These are phyloP conservation scores for Nomada goodeniana DNA, from an alignment of 2,888 invertebrate species.

Conservation along the genomic window DNA sequence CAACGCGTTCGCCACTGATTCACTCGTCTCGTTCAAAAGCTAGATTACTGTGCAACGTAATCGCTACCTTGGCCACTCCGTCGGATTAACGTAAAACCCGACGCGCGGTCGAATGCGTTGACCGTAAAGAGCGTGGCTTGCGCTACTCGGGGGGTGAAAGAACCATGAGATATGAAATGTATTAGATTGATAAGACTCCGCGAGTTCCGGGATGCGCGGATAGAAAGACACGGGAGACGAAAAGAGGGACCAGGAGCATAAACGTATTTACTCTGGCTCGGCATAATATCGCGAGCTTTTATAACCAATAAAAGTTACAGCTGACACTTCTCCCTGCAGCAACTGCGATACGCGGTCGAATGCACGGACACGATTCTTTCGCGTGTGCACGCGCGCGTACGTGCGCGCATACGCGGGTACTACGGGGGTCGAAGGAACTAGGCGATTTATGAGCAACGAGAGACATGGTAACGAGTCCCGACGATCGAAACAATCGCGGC, in stretches of 20 bases:
- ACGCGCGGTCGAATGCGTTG: slow-evolving; percentile 55
- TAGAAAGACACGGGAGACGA: slow-evolving; percentile 26
- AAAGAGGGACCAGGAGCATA: slow-evolving; percentile 62
- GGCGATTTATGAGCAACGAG: slow-evolving; percentile 72
- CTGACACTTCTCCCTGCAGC: slow-evolving; percentile 76
- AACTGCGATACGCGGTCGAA: slow-evolving; percentile 69
- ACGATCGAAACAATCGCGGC: slow-evolving; percentile 66
- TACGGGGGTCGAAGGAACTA: slow-evolving; percentile 46
- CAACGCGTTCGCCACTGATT: slow-evolving; percentile 44
- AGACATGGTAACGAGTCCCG: slow-evolving; percentile 67
- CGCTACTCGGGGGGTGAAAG: slow-evolving; percentile 26
- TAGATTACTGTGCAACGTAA: neutral
- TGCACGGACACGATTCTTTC: slow-evolving; percentile 61
- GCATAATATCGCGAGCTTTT: slow-evolving; percentile 80
- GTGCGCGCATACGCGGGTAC: neutral
- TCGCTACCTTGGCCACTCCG: neutral
- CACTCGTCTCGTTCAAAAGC: slow-evolving; percentile 29
- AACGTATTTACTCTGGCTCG: slow-evolving; percentile 80
- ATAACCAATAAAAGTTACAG: slow-evolving; percentile 83
- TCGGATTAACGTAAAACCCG: slow-evolving; percentile 59
- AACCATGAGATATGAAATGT: slow-evolving; percentile 80
- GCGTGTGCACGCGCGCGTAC: neutral
- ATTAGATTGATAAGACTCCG: slow-evolving; percentile 79
- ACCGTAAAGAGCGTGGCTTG: slow-evolving; percentile 46
- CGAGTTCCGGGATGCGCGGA: slow-evolving; percentile 29